These are phyloP conservation scores for Triplophysa tibetana DNA, from an alignment of 2,113 vertebrate genomes.

Conservation along the genomic window DNA sequence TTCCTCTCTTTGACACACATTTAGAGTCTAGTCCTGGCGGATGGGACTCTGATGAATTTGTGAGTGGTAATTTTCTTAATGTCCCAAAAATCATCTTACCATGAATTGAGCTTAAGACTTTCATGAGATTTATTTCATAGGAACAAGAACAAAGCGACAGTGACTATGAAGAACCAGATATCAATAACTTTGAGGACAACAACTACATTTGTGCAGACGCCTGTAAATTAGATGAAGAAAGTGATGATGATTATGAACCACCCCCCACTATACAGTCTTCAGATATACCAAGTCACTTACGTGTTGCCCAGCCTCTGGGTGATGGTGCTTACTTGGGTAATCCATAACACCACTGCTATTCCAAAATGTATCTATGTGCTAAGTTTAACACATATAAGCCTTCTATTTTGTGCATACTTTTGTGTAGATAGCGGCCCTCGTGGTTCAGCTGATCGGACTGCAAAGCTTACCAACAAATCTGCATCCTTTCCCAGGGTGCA, in stretches of 20 bases:
- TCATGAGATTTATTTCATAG: slow-evolving; percentile 13
- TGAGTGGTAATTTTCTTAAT: slow-evolving; percentile 62
- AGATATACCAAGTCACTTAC: slow-evolving; percentile 21
- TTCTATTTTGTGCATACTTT: not conserved
- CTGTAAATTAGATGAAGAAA: slow-evolving; percentile 57
- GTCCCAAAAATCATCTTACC: too few relatives aligned
- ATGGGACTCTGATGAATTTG: slow-evolving; percentile 81
- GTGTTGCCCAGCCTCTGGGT: slow-evolving; percentile 73
- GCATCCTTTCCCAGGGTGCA: not conserved
- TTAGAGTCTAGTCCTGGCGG: slow-evolving; percentile 68
- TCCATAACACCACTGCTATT: not conserved
- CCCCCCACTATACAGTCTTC: slow-evolving; percentile 63
- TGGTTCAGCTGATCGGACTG: slow-evolving; percentile 62
- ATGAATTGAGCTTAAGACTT: too few relatives aligned
- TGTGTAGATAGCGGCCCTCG: slow-evolving; percentile 45
- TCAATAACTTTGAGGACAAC: not conserved
- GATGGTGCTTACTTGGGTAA: slow-evolving; percentile 55
- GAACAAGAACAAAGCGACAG: slow-evolving; percentile 53
- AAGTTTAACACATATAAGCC: not conserved
- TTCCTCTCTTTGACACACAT: not conserved
- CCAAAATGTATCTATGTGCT: not conserved
- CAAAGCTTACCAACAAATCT: slow-evolving; percentile 62
- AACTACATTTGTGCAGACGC: slow-evolving; percentile 55
- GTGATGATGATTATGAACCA: not conserved
- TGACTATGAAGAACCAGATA: slow-evolving; percentile 45